Evolutionary conservation across 1,140 invertebrate genomes (phyloP).

Genomic region (Drosophila kikkawai): DNA sequence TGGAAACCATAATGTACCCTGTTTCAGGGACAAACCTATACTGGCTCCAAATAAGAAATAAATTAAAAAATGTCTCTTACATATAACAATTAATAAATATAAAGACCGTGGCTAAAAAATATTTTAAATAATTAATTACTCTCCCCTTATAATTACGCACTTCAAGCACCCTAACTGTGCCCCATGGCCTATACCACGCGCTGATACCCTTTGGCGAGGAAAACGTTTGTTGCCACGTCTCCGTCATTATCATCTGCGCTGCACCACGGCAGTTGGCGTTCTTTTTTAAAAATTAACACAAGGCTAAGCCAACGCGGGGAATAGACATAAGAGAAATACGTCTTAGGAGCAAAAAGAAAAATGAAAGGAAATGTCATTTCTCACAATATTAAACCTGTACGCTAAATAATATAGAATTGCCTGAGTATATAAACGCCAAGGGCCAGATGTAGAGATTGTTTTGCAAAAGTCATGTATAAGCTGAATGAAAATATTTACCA

Average conservation of each 20-base stretch:
- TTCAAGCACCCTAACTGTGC: not conserved
- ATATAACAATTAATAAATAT: no score
- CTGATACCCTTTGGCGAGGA: conserved; percentile 1
- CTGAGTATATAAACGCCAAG: conserved; percentile 36
- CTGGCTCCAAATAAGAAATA: no score
- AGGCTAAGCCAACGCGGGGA: conserved; percentile 42
- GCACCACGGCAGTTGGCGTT: conserved; percentile 70
- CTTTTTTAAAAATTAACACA: conserved; percentile 75
- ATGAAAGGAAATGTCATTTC: conserved; percentile 50
- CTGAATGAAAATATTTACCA: not conserved
- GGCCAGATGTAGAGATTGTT: conserved; percentile 4
- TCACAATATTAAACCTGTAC: conserved; percentile 55
- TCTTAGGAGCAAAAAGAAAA: conserved; percentile 16
- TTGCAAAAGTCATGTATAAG: not conserved
- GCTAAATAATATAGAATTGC: conserved; percentile 66
- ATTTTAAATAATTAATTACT: not conserved
- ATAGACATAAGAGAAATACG: conserved; percentile 12
- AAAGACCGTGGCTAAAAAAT: no score
- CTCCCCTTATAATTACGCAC: no score
- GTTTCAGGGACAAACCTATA: not conserved
- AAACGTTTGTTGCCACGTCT: conserved; percentile 49
- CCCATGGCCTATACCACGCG: not conserved
- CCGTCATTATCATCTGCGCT: conserved; percentile 70
- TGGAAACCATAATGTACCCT: conserved; percentile 2
- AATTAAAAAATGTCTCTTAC: no score